Base-by-base conservation (phyloP, 2,888 invertebrate species). In the Drosophila differens region DNA sequence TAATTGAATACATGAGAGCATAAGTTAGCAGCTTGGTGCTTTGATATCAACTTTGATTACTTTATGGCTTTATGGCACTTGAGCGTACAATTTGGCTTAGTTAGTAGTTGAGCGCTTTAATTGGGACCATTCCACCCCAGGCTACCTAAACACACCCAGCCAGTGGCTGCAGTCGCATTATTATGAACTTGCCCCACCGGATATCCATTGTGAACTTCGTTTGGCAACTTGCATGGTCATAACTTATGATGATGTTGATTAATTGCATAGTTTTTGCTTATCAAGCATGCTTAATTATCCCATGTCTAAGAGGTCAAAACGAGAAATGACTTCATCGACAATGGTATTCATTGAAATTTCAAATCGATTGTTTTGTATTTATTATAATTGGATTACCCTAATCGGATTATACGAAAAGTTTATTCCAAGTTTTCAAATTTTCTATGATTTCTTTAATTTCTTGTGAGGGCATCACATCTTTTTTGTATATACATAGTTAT, bases 11-110 rank as follows among this genome's bases (percentile, higher is more conserved):
- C 89, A 86, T 86, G 87, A 89, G 85, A 86, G 89, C 85, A 86
- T 89, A 86, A 86, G 85, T 86, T 89, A 86, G 88, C 85, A 79
- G 82, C 88, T 83, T 82, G 86, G 85, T 89, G 86, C 89, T 86
- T 89, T 85, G 85, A 85, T 85, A 85, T 86, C 84, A 85, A 85
- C 85, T 85, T 85, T 86, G 85, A 86, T 86, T 86, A 89, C 85
- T 85, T 85, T 89, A 85, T 85, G 85, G 86, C 89, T 85, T 85
- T 85, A 89, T 85, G 85, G 89, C 85, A 89, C 89, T 86, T 89
- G 86, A 89, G 89, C 82, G 84, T 84, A 84, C 84, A 86, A 89
- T 86, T 86, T 89, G 82, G 79, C 82, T 86, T 78, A 78, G 86
- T 79, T 84, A 60, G 73, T 63, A 83, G 84, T 84, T 74, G 72